Evolutionary conservation across 2,113 vertebrate genomes (phyloP).

Genomic region (Manacus vitellinus): DNA sequence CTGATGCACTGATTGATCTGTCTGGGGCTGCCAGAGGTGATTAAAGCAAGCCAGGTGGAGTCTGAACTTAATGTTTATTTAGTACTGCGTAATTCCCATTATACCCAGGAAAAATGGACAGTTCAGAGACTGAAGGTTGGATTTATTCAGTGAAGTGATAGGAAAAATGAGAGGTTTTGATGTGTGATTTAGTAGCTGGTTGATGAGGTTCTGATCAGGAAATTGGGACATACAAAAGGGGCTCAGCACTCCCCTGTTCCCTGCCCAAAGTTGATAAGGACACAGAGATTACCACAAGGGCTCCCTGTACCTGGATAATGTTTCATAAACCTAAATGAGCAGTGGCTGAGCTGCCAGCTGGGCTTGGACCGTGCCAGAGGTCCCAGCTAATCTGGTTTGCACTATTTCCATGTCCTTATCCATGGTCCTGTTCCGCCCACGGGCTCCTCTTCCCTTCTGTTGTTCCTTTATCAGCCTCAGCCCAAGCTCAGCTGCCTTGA

Average conservation of each 20-base stretch:
- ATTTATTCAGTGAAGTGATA: too few species aligned
- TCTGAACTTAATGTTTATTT: neutral
- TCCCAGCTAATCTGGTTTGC: neutral
- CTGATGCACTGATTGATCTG: neutral
- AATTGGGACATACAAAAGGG: fast-evolving
- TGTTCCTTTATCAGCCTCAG: neutral
- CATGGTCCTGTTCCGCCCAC: neutral
- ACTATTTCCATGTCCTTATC: fast-evolving
- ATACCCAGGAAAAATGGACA: fast-evolving
- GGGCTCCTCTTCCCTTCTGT: fast-evolving
- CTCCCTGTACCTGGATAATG: fast-evolving
- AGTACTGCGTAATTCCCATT: neutral
- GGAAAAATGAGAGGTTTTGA: neutral
- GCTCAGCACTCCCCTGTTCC: neutral
- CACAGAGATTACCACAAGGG: fast-evolving
- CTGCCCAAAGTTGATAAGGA: neutral
- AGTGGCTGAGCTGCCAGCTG: neutral
- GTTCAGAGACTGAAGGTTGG: neutral
- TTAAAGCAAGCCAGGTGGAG: neutral
- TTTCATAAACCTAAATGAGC: fast-evolving
- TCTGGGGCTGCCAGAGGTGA: neutral
- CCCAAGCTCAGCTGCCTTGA: neutral
- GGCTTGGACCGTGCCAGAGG: fast-evolving
- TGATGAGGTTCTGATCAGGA: neutral
- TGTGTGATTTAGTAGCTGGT: fast-evolving